A percentile compares a stretch with the other conserved stretches of the same genome.
Evolutionary conservation across 2,888 invertebrate genomes (phyloP).

Genomic region (Phoronis australis): DNA sequence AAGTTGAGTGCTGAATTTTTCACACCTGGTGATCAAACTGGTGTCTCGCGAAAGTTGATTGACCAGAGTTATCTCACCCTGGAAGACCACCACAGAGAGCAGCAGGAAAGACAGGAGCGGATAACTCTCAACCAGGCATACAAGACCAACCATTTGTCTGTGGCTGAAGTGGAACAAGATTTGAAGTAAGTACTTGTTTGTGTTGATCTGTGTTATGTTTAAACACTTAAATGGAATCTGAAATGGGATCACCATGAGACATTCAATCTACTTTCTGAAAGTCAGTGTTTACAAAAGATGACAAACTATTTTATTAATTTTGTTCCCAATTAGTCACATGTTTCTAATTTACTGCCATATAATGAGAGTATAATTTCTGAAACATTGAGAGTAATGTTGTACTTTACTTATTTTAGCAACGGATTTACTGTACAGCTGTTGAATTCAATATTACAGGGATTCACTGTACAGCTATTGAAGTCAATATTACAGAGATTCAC

Average conservation of each 20-base stretch:
- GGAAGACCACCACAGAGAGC: constrained; percentile 32
- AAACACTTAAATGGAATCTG: not conserved
- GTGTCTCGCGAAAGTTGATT: constrained; percentile 36
- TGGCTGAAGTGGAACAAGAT: constrained; percentile 32
- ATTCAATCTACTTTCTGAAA: too few species aligned
- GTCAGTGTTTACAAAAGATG: too few species aligned
- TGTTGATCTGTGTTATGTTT: constrained; percentile 1
- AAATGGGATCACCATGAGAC: not conserved
- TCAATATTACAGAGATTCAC: too few species aligned
- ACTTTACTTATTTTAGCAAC: too few species aligned
- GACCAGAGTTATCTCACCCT: constrained; percentile 30
- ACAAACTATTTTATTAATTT: too few species aligned
- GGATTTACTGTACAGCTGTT: too few species aligned
- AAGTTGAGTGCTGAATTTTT: constrained; percentile 37
- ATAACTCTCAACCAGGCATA: constrained; percentile 42
- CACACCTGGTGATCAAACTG: constrained; percentile 38
- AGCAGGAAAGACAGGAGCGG: constrained; percentile 35
- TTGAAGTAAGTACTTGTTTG: constrained; percentile 28
- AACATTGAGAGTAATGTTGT: too few species aligned
- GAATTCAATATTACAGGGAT: too few species aligned
- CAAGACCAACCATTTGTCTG: constrained; percentile 27
- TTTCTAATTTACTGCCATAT: too few species aligned
- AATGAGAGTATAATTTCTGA: too few species aligned
- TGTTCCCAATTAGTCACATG: too few species aligned
- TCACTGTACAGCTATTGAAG: too few species aligned